Conservation (phyloP, 1,140 invertebrate species). For the Orius laevigatus region DNA sequence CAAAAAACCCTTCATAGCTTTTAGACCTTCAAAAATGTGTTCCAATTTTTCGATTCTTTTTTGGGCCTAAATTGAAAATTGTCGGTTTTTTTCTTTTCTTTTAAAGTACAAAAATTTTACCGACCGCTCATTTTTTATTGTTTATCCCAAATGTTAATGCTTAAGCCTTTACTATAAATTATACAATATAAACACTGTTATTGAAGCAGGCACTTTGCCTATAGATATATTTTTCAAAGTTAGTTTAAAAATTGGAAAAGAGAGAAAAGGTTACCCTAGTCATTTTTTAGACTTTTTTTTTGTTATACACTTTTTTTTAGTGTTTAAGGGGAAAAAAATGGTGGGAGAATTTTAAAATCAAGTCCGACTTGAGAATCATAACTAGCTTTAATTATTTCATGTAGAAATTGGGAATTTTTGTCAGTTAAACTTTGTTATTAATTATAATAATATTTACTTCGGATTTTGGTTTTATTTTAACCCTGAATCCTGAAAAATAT, state of each 20-base stretch:
- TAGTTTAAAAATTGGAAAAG: conserved; percentile 5
- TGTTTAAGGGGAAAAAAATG: neutral
- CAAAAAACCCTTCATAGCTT: too few relatives aligned
- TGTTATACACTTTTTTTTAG: conserved; percentile 2
- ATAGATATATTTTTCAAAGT: conserved; percentile 17
- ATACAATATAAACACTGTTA: conserved; percentile 11
- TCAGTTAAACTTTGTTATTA: conserved; percentile 14
- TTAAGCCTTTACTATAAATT: conserved; percentile 10
- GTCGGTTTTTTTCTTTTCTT: too few relatives aligned
- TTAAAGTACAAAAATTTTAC: too few relatives aligned
- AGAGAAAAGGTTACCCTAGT: conserved; percentile 12
- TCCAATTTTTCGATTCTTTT: too few relatives aligned
- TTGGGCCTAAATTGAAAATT: too few relatives aligned
- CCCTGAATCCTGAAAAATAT: too few relatives aligned
- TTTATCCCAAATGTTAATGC: conserved; percentile 8
- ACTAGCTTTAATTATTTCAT: conserved; percentile 10
- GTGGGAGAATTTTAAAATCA: neutral
- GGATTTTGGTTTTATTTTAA: neutral
- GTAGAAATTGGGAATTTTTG: conserved; percentile 11
- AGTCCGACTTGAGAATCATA: conserved; percentile 8
- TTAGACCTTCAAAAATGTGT: too few relatives aligned
- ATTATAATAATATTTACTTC: conserved; percentile 10
- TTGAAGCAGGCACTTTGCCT: conserved; percentile 14
- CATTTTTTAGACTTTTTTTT: conserved; percentile 13
- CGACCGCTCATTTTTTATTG: neutral